Base-by-base conservation (phyloP, 2,888 invertebrate species). In the Metopia argyrocephala region DNA sequence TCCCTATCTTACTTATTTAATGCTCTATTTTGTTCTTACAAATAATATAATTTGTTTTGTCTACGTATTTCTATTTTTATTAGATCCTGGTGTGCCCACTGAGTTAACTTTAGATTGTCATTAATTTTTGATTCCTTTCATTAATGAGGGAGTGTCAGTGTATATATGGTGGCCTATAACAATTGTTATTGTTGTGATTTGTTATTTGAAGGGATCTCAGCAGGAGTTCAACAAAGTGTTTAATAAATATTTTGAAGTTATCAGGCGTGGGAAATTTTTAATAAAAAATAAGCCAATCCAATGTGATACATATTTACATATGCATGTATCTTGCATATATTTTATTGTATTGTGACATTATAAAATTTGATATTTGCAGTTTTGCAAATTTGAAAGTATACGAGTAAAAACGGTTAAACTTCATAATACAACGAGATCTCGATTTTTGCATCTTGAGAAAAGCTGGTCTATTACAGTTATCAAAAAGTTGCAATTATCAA, bases 141-240 rank as follows among this genome's bases (percentile, higher is more conserved):
- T n/a, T 38, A 12, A 12, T 2, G 9, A 31, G 12, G 2, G 31
- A 31, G 38, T 38, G 9, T 12, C 15, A 38, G 38, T 38, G 38
- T 15, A 38, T 38, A 38, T 12, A 12, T 2, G 38, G 25, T 25
- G 25, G 38, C n/a, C 25, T 54, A 64, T 20, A n/a, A 7, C 27
- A 46, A 68, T 46, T 28, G 28, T 28, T 57, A n/a, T 23, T 45
- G 15, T 18, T 62, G 46, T 62, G 45, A 61, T 52, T 48, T n/a
- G 4, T 38, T 15, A 21, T 61, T 45, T 65, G 1, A 7, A 23
- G 2, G 21, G 21, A 23, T 65, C 65, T n/a, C 65, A 65, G 65
- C 65, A 65, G 65, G 65, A 31, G 0, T 21, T 20, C 2, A 38
- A 9, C 38, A 38, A 9, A 38, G 38, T 38, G 38, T 1, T 38